Conservation (phyloP, 2,113 vertebrate genomes). For the Cygnus atratus region DNA sequence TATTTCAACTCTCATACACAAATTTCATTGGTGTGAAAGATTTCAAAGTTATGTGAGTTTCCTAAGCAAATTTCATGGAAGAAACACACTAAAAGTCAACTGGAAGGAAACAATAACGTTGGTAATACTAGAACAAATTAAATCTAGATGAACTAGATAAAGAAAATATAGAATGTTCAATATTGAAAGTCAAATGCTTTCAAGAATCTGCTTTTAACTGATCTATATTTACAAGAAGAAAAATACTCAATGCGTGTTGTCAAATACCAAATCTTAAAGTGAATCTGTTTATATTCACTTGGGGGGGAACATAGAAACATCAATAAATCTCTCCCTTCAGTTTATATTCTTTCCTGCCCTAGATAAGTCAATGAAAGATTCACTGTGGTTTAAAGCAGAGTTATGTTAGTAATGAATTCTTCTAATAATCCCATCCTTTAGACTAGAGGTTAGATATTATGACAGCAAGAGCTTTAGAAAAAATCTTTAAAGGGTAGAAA, state of each 20-base stretch:
- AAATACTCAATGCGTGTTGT: not conserved
- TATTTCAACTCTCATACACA: not conserved
- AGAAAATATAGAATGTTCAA: not conserved
- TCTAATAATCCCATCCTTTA: conserved; percentile 9
- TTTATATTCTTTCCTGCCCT: not conserved
- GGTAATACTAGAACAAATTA: not conserved
- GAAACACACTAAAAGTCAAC: not conserved
- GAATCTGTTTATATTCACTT: not conserved
- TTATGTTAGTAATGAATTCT: not conserved
- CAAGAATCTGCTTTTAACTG: not conserved
- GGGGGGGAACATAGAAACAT: not conserved
- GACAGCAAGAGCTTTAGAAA: not conserved
- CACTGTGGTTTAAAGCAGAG: not conserved
- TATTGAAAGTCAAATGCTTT: not conserved
- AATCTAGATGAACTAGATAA: not conserved
- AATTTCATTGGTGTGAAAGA: not conserved
- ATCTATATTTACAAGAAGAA: not conserved
- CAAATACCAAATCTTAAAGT: not conserved
- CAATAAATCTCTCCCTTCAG: not conserved
- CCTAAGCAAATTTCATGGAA: not conserved
- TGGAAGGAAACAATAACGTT: not conserved
- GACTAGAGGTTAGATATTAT: not conserved
- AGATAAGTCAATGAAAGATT: not conserved
- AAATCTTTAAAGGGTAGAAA: conserved; percentile 11
- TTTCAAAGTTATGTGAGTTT: not conserved